phyloP scores from a whole-genome alignment of 2,888 invertebrate genomes.

The Charanyca ferruginea region DNA sequence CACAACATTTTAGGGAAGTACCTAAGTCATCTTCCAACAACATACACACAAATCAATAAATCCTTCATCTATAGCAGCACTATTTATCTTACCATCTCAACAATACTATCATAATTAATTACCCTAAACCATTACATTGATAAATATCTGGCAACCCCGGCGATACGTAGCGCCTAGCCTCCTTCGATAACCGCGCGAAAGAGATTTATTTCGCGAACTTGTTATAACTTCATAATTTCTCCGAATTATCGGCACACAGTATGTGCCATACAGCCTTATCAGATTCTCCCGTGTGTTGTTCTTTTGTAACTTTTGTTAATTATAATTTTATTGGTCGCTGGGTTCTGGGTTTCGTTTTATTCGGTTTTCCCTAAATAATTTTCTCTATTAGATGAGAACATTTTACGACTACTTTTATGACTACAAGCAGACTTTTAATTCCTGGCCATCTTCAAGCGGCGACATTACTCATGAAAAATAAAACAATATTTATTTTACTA shows the following conservation, averaged over 20 bases:
- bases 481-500: no score
- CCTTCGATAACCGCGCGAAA: constrained; percentile 82
- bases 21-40: no score
- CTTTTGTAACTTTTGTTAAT: constrained; percentile 63
- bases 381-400: background rate
- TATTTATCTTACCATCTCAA: constrained; percentile 41
- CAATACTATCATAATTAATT: constrained; percentile 55
- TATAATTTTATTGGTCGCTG: constrained; percentile 23
- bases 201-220: constrained; percentile 89
- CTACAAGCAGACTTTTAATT: no score
- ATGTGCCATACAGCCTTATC: constrained; percentile 75
- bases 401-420: background rate
- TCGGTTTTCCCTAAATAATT: background rate
- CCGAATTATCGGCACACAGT: constrained; percentile 83
- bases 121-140: constrained; percentile 56
- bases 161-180: constrained; percentile 72
- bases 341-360: background rate
- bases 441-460: no score
- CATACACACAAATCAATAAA: constrained; percentile 9
- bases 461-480: no score
- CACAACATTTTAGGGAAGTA: no score
- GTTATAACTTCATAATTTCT: constrained; percentile 88
- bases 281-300: constrained; percentile 65
- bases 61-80: background rate
- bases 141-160: constrained; percentile 74